Conservation (phyloP, 1,140 invertebrate species). For the Propsilocerus akamusi region DNA sequence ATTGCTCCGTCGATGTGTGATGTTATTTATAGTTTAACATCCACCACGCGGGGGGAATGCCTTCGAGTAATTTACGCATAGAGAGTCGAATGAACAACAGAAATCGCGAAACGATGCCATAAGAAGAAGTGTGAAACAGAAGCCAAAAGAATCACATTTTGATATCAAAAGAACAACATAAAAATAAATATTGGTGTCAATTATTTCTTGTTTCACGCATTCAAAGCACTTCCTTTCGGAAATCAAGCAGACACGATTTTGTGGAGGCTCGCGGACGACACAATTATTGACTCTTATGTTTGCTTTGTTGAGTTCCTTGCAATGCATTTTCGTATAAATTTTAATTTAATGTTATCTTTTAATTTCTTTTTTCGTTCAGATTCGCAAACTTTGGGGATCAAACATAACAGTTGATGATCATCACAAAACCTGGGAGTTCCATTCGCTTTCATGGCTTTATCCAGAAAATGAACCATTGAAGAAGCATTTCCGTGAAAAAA, state of each 20-base stretch:
- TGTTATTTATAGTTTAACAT: not conserved
- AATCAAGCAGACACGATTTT: not conserved
- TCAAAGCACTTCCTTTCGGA: conserved; percentile 3
- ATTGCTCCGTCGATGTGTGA: not conserved
- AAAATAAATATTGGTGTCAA: not conserved
- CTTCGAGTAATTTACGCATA: too few species aligned
- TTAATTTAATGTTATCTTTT: not conserved
- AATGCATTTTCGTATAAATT: not conserved
- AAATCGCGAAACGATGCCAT: too few species aligned
- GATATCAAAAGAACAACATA: not conserved
- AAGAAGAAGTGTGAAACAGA: too few species aligned
- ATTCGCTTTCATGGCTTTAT: not conserved
- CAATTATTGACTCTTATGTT: not conserved
- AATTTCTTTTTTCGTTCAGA: not conserved
- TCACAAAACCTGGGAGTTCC: not conserved
- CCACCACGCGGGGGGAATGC: not conserved
- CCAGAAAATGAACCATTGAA: not conserved
- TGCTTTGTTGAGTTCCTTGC: not conserved
- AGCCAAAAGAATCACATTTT: not conserved
- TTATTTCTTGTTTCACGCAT: not conserved
- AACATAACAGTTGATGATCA: not conserved
- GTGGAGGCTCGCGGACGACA: not conserved
- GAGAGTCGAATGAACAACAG: too few species aligned
- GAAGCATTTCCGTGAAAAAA: not conserved
- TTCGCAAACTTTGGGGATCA: not conserved